These are phyloP conservation scores for Cebidichthys violaceus DNA, from an alignment of 2,113 vertebrate genomes.

Conservation along the genomic window DNA sequence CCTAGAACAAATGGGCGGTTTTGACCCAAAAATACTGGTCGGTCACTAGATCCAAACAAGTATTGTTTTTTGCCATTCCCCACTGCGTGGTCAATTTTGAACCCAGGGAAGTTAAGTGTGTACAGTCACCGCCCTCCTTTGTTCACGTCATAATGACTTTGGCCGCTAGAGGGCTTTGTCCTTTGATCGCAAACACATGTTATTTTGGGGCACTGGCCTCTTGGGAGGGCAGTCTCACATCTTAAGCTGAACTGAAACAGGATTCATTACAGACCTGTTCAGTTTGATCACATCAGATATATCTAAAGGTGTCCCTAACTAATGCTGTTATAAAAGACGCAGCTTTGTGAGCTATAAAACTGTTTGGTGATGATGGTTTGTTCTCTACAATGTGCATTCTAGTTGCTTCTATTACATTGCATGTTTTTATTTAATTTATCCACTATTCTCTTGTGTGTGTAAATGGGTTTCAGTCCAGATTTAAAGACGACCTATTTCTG, in stretches of 20 bases:
- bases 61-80: neutral
- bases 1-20: neutral
- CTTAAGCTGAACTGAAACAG: neutral
- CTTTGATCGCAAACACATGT: conserved; percentile 11
- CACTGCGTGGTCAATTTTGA: neutral
- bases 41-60: neutral
- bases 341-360: neutral
- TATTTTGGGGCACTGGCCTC: neutral
- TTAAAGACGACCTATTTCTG: conserved; percentile 18
- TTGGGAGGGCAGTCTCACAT: neutral
- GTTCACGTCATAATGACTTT: neutral
- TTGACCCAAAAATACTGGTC: neutral
- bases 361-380: conserved; percentile 7
- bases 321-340: neutral
- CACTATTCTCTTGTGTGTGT: conserved; percentile 21
- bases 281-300: neutral
- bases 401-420: conserved; percentile 5
- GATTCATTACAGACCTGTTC: neutral
- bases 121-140: neutral
- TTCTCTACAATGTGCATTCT: conserved; percentile 18
- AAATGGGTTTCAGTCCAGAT: conserved; percentile 26
- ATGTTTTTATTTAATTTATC: conserved; percentile 15
- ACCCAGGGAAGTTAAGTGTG: neutral
- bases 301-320: neutral
- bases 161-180: too few species aligned